Conservation (phyloP, 2,888 invertebrate species). For the Monochamus alternatus region DNA sequence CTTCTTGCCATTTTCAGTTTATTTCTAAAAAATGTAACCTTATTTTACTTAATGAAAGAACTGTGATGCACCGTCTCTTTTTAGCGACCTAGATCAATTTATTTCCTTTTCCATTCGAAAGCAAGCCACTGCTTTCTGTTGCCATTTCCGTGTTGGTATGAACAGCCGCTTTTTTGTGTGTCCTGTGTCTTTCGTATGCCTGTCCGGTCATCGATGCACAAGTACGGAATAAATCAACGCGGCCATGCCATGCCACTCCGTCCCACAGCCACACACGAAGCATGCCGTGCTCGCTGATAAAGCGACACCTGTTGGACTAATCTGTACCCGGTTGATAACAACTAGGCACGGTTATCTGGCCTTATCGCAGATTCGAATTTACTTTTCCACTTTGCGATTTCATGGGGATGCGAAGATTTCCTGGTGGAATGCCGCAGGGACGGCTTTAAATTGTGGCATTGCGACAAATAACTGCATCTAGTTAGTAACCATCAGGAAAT, state of each 20-base stretch:
- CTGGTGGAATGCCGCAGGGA: not conserved
- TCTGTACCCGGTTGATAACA: slow-evolving; percentile 43
- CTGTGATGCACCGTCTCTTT: too few species aligned
- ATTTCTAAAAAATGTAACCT: too few species aligned
- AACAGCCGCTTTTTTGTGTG: too few species aligned
- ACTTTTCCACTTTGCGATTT: slow-evolving; percentile 38
- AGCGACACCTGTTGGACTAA: slow-evolving; percentile 54
- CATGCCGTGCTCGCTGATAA: slow-evolving; percentile 47
- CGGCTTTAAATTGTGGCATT: not conserved
- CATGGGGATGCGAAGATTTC: slow-evolving; percentile 12
- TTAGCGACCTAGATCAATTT: too few species aligned
- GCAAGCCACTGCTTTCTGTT: too few species aligned
- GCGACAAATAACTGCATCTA: too few species aligned
- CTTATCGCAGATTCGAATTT: slow-evolving; percentile 36
- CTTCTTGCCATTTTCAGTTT: too few species aligned
- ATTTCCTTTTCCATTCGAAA: too few species aligned
- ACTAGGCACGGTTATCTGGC: slow-evolving; percentile 42
- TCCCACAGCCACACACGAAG: slow-evolving; percentile 16
- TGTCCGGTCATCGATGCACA: slow-evolving; percentile 20
- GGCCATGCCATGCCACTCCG: slow-evolving; percentile 3
- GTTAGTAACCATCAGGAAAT: too few species aligned
- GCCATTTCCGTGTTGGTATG: too few species aligned
- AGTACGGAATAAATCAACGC: slow-evolving; percentile 25
- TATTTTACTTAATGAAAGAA: too few species aligned
- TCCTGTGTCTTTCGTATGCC: not conserved